Percentiles rank a stretch among this genome's conserved stretches.
Evolutionary conservation across 35 echinoderm and acorn worm species (phyloP).

Genomic region (Amphiura filiformis): DNA sequence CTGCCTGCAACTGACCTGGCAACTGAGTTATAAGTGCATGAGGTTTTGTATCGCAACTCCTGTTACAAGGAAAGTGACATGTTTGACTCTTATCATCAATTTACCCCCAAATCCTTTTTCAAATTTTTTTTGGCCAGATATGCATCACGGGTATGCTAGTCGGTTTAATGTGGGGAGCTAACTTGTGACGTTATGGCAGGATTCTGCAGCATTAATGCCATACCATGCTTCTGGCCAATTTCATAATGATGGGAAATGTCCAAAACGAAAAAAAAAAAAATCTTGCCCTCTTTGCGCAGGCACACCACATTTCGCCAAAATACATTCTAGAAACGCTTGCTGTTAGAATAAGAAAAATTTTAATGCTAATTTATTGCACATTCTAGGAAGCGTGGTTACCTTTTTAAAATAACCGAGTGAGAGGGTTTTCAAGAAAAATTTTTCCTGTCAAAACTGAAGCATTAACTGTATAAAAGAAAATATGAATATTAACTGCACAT

Average conservation of each 20-base stretch:
- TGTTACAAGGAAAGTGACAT: neutral
- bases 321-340: too few species aligned
- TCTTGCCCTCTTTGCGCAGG: neutral
- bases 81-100: conserved; percentile 5
- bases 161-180: neutral
- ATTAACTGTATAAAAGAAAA: too few species aligned
- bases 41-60: neutral
- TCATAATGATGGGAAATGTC: neutral
- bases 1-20: neutral
- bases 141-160: neutral
- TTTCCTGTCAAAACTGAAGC: too few species aligned
- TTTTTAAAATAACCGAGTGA: too few species aligned
- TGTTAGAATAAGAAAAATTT: too few species aligned
- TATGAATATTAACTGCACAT: too few species aligned
- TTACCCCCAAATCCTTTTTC: neutral
- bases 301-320: too few species aligned
- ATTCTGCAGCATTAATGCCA: neutral
- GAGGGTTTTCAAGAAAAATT: too few species aligned
- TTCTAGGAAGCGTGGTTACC: too few species aligned
- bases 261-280: too few species aligned
- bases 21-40: neutral
- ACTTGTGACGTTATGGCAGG: neutral
- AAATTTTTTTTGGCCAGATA: neutral
- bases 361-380: too few species aligned
- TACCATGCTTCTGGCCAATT: neutral